Evolutionary conservation across 2,888 invertebrate genomes (phyloP).

Genomic region (Heteropelma amictum): DNA sequence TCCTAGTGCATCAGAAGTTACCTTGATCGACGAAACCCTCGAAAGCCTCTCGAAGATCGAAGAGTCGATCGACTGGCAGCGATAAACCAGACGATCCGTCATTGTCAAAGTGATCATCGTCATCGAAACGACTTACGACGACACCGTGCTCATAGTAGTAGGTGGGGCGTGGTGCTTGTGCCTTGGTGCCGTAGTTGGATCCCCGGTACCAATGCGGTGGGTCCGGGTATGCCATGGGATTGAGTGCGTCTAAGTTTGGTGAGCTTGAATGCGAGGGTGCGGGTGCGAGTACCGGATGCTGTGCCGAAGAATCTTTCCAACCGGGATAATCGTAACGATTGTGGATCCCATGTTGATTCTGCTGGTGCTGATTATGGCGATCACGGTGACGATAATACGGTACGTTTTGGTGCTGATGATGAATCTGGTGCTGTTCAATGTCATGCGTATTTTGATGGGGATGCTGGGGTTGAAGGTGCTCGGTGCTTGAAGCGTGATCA

Average conservation of each 20-base stretch:
- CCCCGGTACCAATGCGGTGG: slow-evolving; percentile 65
- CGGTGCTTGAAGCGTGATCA: slow-evolving; percentile 72
- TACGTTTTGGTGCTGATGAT: slow-evolving; percentile 67
- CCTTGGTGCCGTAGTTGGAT: slow-evolving; percentile 69
- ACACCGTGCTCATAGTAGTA: slow-evolving; percentile 77
- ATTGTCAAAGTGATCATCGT: slow-evolving; percentile 70
- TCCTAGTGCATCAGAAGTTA: slow-evolving; percentile 75
- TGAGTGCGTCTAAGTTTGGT: slow-evolving; percentile 70
- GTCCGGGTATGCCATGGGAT: slow-evolving; percentile 59
- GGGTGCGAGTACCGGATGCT: slow-evolving; percentile 61
- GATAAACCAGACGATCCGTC: slow-evolving; percentile 63
- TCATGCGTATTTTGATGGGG: slow-evolving; percentile 71
- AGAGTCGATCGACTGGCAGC: slow-evolving; percentile 81
- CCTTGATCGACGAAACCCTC: slow-evolving; percentile 84
- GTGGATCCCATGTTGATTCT: neutral
- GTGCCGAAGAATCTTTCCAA: slow-evolving; percentile 26
- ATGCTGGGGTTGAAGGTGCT: slow-evolving; percentile 70
- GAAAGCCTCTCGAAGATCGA: slow-evolving; percentile 82
- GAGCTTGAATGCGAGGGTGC: slow-evolving; percentile 72
- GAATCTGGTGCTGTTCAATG: slow-evolving; percentile 62
- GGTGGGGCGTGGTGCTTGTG: slow-evolving; percentile 75
- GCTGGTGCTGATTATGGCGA: slow-evolving; percentile 49
- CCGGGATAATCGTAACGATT: slow-evolving; percentile 50
- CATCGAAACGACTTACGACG: slow-evolving; percentile 80
- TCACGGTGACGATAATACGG: slow-evolving; percentile 61